Conservation (phyloP, 35 echinoderm and acorn worm genomes). For the Eucidaris tribuloides region DNA sequence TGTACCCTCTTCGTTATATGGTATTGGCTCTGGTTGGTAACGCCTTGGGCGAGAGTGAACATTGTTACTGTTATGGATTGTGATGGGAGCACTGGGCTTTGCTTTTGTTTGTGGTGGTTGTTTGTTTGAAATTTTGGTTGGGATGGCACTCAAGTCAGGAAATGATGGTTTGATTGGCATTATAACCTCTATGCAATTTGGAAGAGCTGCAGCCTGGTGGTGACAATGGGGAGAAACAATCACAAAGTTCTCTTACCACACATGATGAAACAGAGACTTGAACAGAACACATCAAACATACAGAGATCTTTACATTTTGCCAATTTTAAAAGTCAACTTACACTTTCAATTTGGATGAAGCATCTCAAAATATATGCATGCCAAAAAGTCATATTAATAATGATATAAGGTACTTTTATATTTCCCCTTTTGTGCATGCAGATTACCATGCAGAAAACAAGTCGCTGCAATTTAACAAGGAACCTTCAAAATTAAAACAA, state of each 20-base stretch:
- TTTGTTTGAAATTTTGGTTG: background rate
- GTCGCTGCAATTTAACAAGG: no score
- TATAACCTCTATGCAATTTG: conserved; percentile 12
- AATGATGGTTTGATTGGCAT: conserved; percentile 17
- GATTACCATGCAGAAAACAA: no score
- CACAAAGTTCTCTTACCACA: background rate
- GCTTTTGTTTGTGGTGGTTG: conserved; percentile 20
- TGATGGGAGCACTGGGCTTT: conserved; percentile 1
- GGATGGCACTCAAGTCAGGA: conserved; percentile 9
- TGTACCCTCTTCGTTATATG: background rate
- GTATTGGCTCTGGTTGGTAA: background rate
- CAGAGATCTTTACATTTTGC: no score
- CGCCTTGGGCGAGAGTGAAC: background rate
- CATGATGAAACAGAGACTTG: no score
- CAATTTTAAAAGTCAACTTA: no score
- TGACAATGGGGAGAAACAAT: background rate
- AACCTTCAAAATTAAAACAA: no score
- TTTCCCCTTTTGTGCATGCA: no score
- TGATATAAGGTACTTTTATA: no score
- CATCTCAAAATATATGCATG: no score
- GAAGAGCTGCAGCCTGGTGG: background rate
- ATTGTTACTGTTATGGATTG: conserved; percentile 4
- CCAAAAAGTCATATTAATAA: no score
- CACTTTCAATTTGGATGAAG: no score
- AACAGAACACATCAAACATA: no score